Conservation (phyloP, 2,113 vertebrate species). For the Apodemus sylvaticus region DNA sequence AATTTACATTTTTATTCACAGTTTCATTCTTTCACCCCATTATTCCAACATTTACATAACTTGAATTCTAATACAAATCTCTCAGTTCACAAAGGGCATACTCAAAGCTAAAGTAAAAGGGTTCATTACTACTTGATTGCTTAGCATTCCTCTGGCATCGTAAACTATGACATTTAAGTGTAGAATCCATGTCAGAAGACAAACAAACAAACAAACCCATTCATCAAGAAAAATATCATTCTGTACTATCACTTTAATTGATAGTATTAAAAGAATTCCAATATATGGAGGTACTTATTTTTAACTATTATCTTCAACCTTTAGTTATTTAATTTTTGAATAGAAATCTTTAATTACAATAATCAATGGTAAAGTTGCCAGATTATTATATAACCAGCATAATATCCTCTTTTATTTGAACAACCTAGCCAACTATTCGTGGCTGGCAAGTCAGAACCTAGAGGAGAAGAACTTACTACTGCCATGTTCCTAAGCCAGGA, state of each 20-base stretch:
- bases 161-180: slow-evolving; percentile 42
- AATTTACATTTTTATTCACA: slow-evolving; percentile 36
- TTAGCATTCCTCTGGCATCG: background rate
- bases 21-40: slow-evolving; percentile 20
- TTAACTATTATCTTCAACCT: background rate
- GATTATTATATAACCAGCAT: background rate
- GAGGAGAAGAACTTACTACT: background rate
- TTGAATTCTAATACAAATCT: background rate
- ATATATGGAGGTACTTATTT: background rate
- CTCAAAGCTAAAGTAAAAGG: background rate
- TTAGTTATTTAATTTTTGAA: background rate
- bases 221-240: slow-evolving; percentile 22
- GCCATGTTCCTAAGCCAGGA: background rate
- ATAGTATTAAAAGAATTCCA: background rate
- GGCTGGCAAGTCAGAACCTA: background rate
- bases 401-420: background rate
- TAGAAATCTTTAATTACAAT: background rate
- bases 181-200: background rate
- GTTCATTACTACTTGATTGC: slow-evolving; percentile 12
- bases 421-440: background rate
- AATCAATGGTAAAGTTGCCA: background rate
- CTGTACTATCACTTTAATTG: background rate
- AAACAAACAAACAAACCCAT: background rate
- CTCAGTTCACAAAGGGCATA: background rate
- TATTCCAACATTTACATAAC: slow-evolving; percentile 37